phyloP scores from a whole-genome alignment of 1,140 invertebrate genomes.

The Radopholus similis region DNA sequence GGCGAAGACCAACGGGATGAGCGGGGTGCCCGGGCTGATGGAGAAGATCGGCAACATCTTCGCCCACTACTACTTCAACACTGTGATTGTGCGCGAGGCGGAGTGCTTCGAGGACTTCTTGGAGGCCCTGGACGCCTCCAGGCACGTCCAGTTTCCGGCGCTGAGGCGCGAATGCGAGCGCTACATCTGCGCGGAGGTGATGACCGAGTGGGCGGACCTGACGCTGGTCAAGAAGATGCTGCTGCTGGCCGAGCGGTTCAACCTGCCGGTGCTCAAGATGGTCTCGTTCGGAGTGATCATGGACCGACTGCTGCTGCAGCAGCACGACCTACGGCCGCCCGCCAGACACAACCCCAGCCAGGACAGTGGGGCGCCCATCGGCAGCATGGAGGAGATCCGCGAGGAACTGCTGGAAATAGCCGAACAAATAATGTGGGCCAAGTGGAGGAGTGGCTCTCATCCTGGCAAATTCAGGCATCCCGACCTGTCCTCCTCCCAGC shows the following conservation, averaged over 20 bases:
- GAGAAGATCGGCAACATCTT: constrained; percentile 38
- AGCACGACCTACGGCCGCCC: not conserved
- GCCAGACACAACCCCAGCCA: not conserved
- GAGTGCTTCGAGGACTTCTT: constrained; percentile 42
- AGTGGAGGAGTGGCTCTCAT: not conserved
- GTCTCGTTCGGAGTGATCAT: constrained; percentile 39
- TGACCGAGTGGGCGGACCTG: constrained; percentile 34
- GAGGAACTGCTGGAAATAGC: constrained; percentile 39
- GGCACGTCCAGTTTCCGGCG: constrained; percentile 30
- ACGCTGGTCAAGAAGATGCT: constrained; percentile 44
- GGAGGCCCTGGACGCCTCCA: constrained; percentile 34
- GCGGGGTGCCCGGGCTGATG: not conserved
- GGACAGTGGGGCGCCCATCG: constrained; percentile 7
- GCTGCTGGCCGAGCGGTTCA: constrained; percentile 37
- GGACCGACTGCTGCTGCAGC: constrained; percentile 22
- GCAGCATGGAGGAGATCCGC: constrained; percentile 36
- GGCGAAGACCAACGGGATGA: not conserved
- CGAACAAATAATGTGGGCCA: constrained; percentile 31
- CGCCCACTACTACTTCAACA: constrained; percentile 37
- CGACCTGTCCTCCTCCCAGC: not conserved
- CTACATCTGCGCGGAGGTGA: constrained; percentile 41
- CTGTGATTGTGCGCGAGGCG: constrained; percentile 28
- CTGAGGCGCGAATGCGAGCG: constrained; percentile 36
- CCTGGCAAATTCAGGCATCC: not conserved
- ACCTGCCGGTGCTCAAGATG: constrained; percentile 37